Evolutionary conservation across 2,888 invertebrate species (phyloP).

Genomic region (Dexiosoma caninum): DNA sequence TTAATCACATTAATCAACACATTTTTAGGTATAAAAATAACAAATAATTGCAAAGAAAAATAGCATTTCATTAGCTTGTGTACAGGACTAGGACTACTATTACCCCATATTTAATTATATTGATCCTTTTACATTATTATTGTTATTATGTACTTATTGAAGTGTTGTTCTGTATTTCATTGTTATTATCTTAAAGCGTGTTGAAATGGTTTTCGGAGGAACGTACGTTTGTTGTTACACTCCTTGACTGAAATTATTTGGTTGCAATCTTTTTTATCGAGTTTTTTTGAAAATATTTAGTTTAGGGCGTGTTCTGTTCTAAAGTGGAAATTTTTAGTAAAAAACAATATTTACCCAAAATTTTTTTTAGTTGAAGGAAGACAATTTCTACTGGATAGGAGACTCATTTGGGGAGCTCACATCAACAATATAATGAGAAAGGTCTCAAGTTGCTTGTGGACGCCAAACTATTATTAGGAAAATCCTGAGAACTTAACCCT

Average conservation of each 20-base stretch:
- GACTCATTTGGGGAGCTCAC: no score
- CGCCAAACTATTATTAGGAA: no score
- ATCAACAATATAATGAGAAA: no score
- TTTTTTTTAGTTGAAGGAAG: no score
- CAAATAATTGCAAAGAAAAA: constrained; percentile 30
- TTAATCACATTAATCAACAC: constrained; percentile 59
- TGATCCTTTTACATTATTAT: constrained; percentile 13
- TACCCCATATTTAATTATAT: constrained; percentile 13
- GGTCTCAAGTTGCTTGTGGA: no score
- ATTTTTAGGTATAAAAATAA: constrained; percentile 54
- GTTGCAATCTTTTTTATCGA: background rate
- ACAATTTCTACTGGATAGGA: no score
- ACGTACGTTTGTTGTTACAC: background rate
- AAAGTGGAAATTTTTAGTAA: background rate
- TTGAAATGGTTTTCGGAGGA: constrained; percentile 17
- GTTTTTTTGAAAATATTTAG: background rate
- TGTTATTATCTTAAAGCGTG: constrained; percentile 4
- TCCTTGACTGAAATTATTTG: background rate
- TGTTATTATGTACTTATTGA: background rate
- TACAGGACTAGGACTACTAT: background rate
- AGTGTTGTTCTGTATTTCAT: no score
- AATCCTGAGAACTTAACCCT: no score
- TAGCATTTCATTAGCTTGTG: background rate
- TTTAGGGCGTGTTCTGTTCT: background rate
- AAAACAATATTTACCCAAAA: no score